Conservation (phyloP, 2,113 vertebrate genomes). For the Euleptes europaea region DNA sequence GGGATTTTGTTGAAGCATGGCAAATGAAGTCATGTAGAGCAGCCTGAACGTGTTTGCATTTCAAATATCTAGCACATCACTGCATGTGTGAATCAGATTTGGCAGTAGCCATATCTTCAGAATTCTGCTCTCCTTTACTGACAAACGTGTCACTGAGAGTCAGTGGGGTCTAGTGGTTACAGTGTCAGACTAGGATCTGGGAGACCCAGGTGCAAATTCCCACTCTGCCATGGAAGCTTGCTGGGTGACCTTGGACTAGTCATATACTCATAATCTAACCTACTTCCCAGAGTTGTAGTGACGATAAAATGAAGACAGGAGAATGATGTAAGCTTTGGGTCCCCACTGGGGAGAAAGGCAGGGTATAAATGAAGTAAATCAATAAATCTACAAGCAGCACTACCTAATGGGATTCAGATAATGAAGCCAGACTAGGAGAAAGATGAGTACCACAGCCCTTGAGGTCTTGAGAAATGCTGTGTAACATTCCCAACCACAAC, state of each 20-base stretch:
- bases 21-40: background rate
- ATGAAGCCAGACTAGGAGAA: background rate
- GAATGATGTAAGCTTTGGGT: no score
- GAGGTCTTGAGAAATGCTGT: background rate
- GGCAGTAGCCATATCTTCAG: background rate
- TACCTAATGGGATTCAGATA: background rate
- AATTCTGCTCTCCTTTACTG: background rate
- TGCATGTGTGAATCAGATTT: background rate
- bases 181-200: no score
- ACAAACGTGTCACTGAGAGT: no score
- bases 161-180: no score
- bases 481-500: background rate
- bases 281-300: no score
- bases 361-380: no score
- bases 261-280: no score
- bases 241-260: no score
- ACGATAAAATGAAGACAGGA: no score
- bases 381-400: background rate
- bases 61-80: background rate
- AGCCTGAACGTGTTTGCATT: background rate
- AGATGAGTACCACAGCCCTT: background rate
- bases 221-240: no score
- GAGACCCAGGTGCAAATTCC: no score
- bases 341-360: no score
- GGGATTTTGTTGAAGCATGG: background rate